Conservation (phyloP, 1,140 invertebrate genomes). For the Belonocnema kinseyi region DNA sequence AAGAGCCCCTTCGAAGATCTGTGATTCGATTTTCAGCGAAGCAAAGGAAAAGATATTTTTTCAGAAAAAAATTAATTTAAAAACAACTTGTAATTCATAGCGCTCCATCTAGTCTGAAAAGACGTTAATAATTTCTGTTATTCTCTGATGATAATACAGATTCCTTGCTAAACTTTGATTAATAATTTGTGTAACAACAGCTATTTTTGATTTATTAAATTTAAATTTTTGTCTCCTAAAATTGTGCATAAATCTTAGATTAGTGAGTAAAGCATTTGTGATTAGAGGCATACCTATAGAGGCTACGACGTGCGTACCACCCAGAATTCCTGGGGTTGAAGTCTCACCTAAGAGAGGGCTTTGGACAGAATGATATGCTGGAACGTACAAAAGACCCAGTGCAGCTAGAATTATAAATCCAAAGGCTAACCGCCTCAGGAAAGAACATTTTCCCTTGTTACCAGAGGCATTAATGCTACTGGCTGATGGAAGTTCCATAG, state of each 20-base stretch:
- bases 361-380: constrained; percentile 72
- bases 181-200: no score
- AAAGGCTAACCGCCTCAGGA: constrained; percentile 64
- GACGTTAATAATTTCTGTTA: no score
- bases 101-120: no score
- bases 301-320: constrained; percentile 59
- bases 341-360: constrained; percentile 65
- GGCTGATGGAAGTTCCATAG: constrained; percentile 62
- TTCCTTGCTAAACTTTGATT: no score
- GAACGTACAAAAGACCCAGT: constrained; percentile 69
- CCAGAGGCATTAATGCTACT: constrained; percentile 53
- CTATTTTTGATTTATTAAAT: no score
- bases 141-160: no score
- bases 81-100: no score
- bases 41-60: no score
- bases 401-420: constrained; percentile 67
- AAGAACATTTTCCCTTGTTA: constrained; percentile 65
- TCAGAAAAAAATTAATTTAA: no score
- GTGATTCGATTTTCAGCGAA: no score
- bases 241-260: background rate
- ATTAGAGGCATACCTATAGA: constrained; percentile 68
- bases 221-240: no score
- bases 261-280: constrained; percentile 44
- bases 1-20: no score
- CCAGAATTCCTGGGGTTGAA: constrained; percentile 54